Evolutionary conservation across 2,797 vertebrate species (phyloP).

Genomic region (Chrysocyon brachyurus): DNA sequence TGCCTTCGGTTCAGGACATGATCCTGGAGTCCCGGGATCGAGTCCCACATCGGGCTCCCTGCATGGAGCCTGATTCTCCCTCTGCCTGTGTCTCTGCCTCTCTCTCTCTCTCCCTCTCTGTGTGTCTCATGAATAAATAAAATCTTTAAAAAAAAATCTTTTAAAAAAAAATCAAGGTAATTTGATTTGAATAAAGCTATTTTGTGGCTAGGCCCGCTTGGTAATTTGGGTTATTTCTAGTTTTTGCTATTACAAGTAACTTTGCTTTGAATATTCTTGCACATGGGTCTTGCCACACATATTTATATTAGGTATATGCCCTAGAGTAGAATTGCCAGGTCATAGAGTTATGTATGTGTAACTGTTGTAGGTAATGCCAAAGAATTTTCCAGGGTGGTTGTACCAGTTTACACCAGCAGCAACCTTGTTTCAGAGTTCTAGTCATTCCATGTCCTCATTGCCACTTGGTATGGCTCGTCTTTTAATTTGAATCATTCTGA

Average conservation of each 20-base stretch:
- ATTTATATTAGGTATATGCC: not conserved
- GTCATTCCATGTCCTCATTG: not conserved
- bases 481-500: not conserved
- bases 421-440: not conserved
- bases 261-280: not conserved
- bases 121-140: too few relatives aligned
- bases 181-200: slow-evolving; percentile 25
- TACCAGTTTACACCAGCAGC: not conserved
- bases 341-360: not conserved
- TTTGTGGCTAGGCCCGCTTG: slow-evolving; percentile 19
- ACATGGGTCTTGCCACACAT: not conserved
- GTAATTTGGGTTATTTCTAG: not conserved
- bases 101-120: too few relatives aligned
- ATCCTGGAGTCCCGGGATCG: too few relatives aligned
- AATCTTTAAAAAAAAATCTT: not conserved
- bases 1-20: too few relatives aligned
- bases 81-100: too few relatives aligned
- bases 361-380: not conserved
- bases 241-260: not conserved
- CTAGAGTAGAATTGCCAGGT: slow-evolving; percentile 31
- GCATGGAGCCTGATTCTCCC: too few relatives aligned
- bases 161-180: not conserved
- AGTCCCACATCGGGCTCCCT: too few relatives aligned
- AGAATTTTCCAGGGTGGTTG: not conserved
- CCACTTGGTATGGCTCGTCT: not conserved